These are phyloP conservation scores for Drosophila truncata DNA, from an alignment of 1,140 invertebrate genomes.

Conservation along the genomic window DNA sequence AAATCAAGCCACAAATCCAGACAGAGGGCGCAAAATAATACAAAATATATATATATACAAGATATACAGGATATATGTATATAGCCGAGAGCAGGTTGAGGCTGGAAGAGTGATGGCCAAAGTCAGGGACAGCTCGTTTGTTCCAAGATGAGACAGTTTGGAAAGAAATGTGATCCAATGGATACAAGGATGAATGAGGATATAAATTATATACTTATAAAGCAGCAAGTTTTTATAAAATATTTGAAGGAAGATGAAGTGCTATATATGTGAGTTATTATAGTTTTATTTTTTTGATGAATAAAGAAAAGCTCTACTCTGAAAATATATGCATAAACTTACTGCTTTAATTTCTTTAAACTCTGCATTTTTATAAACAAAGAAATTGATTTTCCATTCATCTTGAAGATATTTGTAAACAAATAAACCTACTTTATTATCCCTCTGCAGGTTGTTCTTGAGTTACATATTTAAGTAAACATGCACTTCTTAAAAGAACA, in stretches of 20 bases:
- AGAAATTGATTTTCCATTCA: neutral
- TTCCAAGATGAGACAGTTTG: slow-evolving; percentile 32
- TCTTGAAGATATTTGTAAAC: neutral
- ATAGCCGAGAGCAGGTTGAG: slow-evolving; percentile 12
- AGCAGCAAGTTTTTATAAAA: neutral
- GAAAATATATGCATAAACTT: no score
- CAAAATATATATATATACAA: slow-evolving; percentile 14
- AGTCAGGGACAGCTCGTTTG: slow-evolving; percentile 48
- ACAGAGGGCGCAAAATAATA: slow-evolving; percentile 37
- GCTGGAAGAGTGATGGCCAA: slow-evolving; percentile 44
- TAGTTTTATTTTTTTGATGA: no score
- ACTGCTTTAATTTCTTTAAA: no score
- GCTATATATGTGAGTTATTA: neutral
- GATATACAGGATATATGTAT: slow-evolving; percentile 11
- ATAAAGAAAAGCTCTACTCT: no score
- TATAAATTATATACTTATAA: slow-evolving; percentile 5
- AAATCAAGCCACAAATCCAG: slow-evolving; percentile 69
- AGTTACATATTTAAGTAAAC: neutral
- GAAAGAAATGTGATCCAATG: slow-evolving; percentile 18
- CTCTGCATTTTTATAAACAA: neutral
- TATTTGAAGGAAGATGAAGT: neutral
- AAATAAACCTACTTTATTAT: neutral
- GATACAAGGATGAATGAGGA: slow-evolving; percentile 2
- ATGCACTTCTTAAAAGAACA: neutral
- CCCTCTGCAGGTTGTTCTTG: neutral